Evolutionary conservation across 2,797 vertebrate genomes (phyloP), one percentile per base, ranked within the genome.

Genomic region (Platalea minor): DNA sequence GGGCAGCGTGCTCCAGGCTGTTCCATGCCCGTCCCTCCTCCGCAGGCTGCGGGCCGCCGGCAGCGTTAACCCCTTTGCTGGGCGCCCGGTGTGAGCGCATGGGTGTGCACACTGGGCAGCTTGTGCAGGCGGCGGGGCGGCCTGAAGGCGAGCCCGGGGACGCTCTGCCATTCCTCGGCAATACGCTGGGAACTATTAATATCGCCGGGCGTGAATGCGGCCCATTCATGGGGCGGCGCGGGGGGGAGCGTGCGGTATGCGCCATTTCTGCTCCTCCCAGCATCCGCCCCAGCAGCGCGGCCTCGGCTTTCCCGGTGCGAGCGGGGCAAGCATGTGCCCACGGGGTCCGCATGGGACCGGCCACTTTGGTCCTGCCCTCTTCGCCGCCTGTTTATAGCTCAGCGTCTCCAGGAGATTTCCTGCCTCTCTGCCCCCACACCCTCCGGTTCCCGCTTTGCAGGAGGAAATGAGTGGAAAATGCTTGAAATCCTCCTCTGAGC

Each of bases 161-260:
- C 37, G 16, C 46, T 54, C 41, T 4, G 25, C 76, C 77, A 23
- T 83, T 83, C 92, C 92, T 61, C 41, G 10, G 88, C 57, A 46
- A 23, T 79, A 57, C 11, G 53, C 82, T 81, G 56, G 70, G 37
- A 45, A 31, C 96, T 95, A 91, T 95, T 92, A 95, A 96, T 95
- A 91, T 29, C 76, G 2, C 50, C 2, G 11, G 25, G 85, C 2
- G 46, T 95, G 91, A 94, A 96, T 95, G 85, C 9, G 4, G 37
- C 91, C 77, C 86, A 92, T 96, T 97, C 69, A 96, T 12, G 25
- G 37, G 45, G 74, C 3, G 17, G 73, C 8, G 11, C 1, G 26
- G 78, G 60, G 60, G 59, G 51, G 39, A 20, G 63, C 0, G 5
- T 25, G 77, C 1, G 54, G 63, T 23, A 14, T 19, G 80, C 4